A percentile compares a stretch with the other conserved stretches of the same genome.
Conservation (phyloP, 2,113 vertebrate genomes). For the Leptosomus discolor region DNA sequence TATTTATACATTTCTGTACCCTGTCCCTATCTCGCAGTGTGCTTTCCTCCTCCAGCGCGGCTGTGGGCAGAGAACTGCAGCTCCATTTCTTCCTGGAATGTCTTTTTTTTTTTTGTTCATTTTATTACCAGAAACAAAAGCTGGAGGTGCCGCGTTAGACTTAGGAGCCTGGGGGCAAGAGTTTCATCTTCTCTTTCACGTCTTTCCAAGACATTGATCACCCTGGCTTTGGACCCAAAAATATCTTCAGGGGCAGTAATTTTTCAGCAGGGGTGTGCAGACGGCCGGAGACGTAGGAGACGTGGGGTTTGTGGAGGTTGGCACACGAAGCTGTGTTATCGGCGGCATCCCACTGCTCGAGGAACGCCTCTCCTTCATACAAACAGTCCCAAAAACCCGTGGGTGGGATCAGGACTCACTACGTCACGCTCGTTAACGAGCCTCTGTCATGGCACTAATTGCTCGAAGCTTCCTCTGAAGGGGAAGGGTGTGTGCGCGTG, state of each 20-base stretch:
- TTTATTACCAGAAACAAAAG: background rate
- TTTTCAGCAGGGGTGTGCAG: background rate
- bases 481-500: rapidly evolving
- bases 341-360: rapidly evolving
- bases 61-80: background rate
- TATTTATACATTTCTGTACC: background rate
- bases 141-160: background rate
- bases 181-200: background rate
- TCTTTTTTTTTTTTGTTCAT: background rate
- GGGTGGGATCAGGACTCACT: background rate
- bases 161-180: background rate
- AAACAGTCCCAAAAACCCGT: background rate
- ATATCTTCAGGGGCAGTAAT: background rate
- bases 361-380: background rate
- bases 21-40: background rate
- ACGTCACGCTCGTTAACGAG: background rate
- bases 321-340: background rate
- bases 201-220: background rate
- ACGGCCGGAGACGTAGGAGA: background rate
- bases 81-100: background rate
- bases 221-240: background rate
- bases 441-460: background rate
- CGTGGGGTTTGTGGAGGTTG: background rate
- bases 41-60: background rate
- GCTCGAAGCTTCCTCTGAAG: background rate